Base-by-base conservation (phyloP, 2,113 vertebrate species). In the Tragelaphus strepsiceros region DNA sequence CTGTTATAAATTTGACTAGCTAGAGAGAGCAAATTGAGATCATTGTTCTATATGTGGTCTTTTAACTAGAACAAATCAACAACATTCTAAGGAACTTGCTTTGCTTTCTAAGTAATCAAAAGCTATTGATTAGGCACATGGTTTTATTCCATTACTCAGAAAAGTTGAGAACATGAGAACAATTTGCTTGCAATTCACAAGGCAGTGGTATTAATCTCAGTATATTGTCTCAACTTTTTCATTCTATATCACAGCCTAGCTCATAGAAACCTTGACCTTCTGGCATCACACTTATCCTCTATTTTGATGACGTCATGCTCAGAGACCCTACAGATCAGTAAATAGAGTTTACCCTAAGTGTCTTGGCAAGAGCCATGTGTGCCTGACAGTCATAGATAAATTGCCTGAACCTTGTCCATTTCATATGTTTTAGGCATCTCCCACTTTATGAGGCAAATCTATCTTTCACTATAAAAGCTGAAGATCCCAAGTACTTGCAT, bases 131-230 rank as follows among this genome's bases (percentile, higher is more conserved):
- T 87, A 90, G 4, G 12, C 58, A 87, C n/a, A 59, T 78, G 24
- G 26, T 87, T 97, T 94, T 91, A 92, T 64, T 94, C 32, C 7
- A 49, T 86, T 86, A 80, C n/a, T 54, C 54, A 67, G 82, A 96
- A 96, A 94, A 59, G 5, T 14, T 64, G 53, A 91, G 24, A 91
- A 43, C 59, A 95, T 94, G 59, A 97, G 13, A 88, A 92, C 26
- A 71, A 91, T 64, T 49, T 32, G 4, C n/a, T 74, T 62, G 19
- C n/a, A 88, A 67, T 39, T 58, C 22, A 91, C 14, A 96, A 83
- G 17, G 30, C n/a, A 39, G 88, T 4, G 59, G 7, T 67, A 82
- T 64, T 83, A 85, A 81, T 16, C 71, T 81, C 32, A 89, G 17
- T 77, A n/a, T 77, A 24, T 81, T 86, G 2, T 4, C 32, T 91